Evolutionary conservation across 2,888 invertebrate species (phyloP).

Genomic region (Philonicus albiceps): DNA sequence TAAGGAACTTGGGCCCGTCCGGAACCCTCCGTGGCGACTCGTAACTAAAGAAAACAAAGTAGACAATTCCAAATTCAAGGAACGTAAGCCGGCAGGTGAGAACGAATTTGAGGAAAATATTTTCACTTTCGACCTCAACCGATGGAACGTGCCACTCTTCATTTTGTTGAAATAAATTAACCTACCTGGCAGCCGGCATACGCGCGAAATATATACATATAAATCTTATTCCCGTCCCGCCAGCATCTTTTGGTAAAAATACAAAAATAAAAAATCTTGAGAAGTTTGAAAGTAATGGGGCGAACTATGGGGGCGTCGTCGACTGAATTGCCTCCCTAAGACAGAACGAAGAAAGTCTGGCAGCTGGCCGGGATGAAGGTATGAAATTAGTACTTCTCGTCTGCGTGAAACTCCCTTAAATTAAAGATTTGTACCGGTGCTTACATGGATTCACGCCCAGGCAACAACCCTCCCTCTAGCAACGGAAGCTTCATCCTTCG

Average conservation of each 20-base stretch:
- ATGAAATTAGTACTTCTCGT: constrained; percentile 5
- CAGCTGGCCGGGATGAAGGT: background rate
- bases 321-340: background rate
- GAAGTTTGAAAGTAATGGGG: constrained; percentile 8
- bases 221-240: background rate
- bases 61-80: constrained; percentile 31
- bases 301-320: background rate
- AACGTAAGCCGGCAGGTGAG: constrained; percentile 35
- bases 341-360: background rate
- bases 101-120: constrained; percentile 35
- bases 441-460: constrained; percentile 11
- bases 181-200: constrained; percentile 6
- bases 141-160: constrained; percentile 41
- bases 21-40: background rate
- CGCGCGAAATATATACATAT: background rate
- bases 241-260: background rate
- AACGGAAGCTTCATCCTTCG: background rate
- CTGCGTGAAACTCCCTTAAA: background rate
- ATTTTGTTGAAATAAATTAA: constrained; percentile 38
- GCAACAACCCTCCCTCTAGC: background rate
- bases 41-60: constrained; percentile 11
- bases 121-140: constrained; percentile 43
- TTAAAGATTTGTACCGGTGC: background rate
- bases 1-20: background rate
- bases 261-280: background rate